Evolutionary conservation across 2,113 vertebrate species (phyloP).

Genomic region (Ammodytes dubius): DNA sequence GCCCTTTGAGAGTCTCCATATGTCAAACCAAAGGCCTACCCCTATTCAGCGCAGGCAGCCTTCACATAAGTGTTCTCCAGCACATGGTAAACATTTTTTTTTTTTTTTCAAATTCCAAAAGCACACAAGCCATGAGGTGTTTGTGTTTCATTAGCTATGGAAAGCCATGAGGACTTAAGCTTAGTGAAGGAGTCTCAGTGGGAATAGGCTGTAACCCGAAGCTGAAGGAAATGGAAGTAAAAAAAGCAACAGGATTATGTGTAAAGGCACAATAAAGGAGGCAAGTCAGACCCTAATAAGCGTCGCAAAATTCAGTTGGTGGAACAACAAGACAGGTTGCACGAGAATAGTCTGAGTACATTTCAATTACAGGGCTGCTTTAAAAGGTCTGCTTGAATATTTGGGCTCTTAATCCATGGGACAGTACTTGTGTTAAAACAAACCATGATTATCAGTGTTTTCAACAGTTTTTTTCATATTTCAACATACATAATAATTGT

Average conservation of each 20-base stretch:
- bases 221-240: conserved; percentile 61
- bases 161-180: conserved; percentile 47
- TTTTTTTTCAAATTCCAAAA: conserved; percentile 48
- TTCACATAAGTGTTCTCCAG: conserved; percentile 49
- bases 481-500: not conserved
- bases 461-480: not conserved
- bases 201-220: conserved; percentile 66
- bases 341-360: not conserved
- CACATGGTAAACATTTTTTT: conserved; percentile 59
- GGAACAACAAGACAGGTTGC: conserved; percentile 4
- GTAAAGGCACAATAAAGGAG: conserved; percentile 55
- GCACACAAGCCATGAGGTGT: conserved; percentile 66
- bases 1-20: conserved; percentile 23
- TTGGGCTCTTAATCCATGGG: not conserved
- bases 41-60: conserved; percentile 43
- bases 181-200: conserved; percentile 47
- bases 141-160: conserved; percentile 75
- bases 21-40: conserved; percentile 44
- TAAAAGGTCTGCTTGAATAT: not conserved
- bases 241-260: conserved; percentile 58
- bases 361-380: not conserved
- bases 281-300: conserved; percentile 41
- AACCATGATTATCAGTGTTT: not conserved
- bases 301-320: conserved; percentile 12
- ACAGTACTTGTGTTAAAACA: not conserved